Percentiles rank a stretch among this genome's conserved stretches.
These are phyloP conservation scores for Agriopis leucophaearia DNA, from an alignment of 2,888 invertebrate species.

Conservation along the genomic window DNA sequence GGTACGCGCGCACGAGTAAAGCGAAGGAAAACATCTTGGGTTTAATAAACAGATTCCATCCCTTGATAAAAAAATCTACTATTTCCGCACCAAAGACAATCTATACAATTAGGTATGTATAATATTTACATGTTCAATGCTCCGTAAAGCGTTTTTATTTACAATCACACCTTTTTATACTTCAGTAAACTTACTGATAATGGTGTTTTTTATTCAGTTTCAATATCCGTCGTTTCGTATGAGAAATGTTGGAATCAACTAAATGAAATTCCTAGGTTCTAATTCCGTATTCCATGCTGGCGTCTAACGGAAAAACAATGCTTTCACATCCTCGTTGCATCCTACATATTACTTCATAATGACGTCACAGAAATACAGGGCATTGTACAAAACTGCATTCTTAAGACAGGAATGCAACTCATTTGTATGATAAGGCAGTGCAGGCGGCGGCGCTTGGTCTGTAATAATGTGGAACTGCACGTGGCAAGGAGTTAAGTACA, in stretches of 20 bases:
- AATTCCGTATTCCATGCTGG: slow-evolving; percentile 35
- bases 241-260: slow-evolving; percentile 8
- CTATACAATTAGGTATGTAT: neutral
- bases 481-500: neutral
- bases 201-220: neutral
- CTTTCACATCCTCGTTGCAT: slow-evolving; percentile 24
- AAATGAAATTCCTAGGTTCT: slow-evolving; percentile 22
- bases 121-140: neutral
- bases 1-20: too few relatives aligned
- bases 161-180: too few relatives aligned
- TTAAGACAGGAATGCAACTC: slow-evolving; percentile 58
- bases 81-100: too few relatives aligned
- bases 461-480: slow-evolving; percentile 64
- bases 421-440: slow-evolving; percentile 74
- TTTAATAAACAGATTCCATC: neutral
- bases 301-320: slow-evolving; percentile 42
- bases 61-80: neutral
- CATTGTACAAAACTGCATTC: slow-evolving; percentile 52
- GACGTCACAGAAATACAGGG: slow-evolving; percentile 55
- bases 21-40: too few relatives aligned
- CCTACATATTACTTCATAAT: slow-evolving; percentile 52
- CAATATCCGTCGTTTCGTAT: neutral
- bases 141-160: neutral
- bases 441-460: slow-evolving; percentile 64
- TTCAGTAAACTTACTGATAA: neutral